Percentiles rank a stretch among this genome's conserved stretches.
These are phyloP conservation scores for Diceros bicornis DNA, from an alignment of 2,797 vertebrate genomes.

Conservation along the genomic window DNA sequence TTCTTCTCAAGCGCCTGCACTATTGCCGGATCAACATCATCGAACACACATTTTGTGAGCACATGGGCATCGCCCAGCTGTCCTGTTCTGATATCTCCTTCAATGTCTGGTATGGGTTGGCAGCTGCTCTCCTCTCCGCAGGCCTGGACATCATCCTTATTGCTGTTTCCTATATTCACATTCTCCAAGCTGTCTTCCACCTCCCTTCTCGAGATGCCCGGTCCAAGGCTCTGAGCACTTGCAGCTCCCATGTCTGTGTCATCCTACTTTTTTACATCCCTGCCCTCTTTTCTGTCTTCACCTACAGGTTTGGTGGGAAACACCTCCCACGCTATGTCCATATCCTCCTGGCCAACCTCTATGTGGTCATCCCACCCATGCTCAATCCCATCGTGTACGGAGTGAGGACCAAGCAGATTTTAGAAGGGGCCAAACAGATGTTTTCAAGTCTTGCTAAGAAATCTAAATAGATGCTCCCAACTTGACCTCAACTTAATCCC, in stretches of 20 bases:
- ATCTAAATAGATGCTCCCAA: conserved; percentile 27
- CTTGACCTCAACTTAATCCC: neutral
- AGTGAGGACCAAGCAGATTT: conserved; percentile 74
- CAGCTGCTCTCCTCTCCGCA: conserved; percentile 72
- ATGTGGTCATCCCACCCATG: conserved; percentile 75
- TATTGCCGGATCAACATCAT: conserved; percentile 73
- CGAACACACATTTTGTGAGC: conserved; percentile 76
- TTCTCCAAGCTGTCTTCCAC: conserved; percentile 68
- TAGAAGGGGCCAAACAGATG: conserved; percentile 64
- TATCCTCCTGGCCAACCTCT: conserved; percentile 80
- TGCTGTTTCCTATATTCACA: conserved; percentile 53
- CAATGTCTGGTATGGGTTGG: conserved; percentile 74
- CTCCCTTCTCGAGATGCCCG: conserved; percentile 53
- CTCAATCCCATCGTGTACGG: conserved; percentile 80
- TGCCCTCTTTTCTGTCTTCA: conserved; percentile 78
- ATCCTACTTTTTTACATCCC: conserved; percentile 72
- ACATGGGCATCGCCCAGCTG: conserved; percentile 70
- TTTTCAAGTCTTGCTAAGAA: conserved; percentile 56
- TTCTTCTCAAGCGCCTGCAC: conserved; percentile 68
- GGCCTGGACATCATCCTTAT: conserved; percentile 74
- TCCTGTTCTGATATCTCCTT: conserved; percentile 77
- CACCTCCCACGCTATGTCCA: conserved; percentile 64
- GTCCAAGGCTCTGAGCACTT: conserved; percentile 71
- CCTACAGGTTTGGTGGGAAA: conserved; percentile 79
- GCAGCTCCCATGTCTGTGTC: conserved; percentile 72